Percentiles rank a stretch among this genome's conserved stretches.
Evolutionary conservation across 2,888 invertebrate genomes (phyloP).

Genomic region (Rhagophthalmus giganteus): DNA sequence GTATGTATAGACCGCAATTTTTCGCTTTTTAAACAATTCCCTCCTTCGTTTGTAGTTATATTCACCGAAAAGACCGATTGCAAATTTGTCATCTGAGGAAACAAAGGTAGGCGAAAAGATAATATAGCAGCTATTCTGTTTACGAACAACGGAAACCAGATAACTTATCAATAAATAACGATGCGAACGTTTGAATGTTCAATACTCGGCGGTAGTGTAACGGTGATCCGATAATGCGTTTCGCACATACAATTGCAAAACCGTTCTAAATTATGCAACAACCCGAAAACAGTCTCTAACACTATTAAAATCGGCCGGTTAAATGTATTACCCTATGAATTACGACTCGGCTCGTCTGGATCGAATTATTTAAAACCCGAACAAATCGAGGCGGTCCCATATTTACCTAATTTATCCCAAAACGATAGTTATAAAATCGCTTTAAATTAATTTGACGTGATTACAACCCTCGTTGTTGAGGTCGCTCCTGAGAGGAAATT

Average conservation of each 20-base stretch:
- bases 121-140: slow-evolving; percentile 15
- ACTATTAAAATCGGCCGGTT: too few relatives aligned
- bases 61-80: too few relatives aligned
- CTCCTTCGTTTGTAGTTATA: too few relatives aligned
- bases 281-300: slow-evolving; percentile 17
- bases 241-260: slow-evolving; percentile 24
- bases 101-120: slow-evolving; percentile 11
- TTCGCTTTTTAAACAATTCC: too few relatives aligned
- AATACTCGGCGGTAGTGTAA: slow-evolving; percentile 14
- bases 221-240: slow-evolving; percentile 29
- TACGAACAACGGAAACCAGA: slow-evolving; percentile 13
- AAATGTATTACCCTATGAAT: too few relatives aligned
- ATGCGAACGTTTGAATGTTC: slow-evolving; percentile 11
- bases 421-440: slow-evolving; percentile 4
- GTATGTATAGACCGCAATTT: too few relatives aligned
- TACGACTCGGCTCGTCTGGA: too few relatives aligned
- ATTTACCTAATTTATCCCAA: slow-evolving; percentile 6
- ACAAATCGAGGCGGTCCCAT: too few relatives aligned
- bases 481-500: slow-evolving; percentile 4
- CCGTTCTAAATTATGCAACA: slow-evolving; percentile 26
- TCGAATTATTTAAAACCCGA: too few relatives aligned
- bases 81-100: slow-evolving; percentile 11
- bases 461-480: slow-evolving; percentile 6
- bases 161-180: slow-evolving; percentile 26
- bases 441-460: slow-evolving; percentile 6